Percentiles rank a stretch among this genome's conserved stretches.
phyloP scores from a whole-genome alignment of 2,113 vertebrate genomes.

The Tyto alba region DNA sequence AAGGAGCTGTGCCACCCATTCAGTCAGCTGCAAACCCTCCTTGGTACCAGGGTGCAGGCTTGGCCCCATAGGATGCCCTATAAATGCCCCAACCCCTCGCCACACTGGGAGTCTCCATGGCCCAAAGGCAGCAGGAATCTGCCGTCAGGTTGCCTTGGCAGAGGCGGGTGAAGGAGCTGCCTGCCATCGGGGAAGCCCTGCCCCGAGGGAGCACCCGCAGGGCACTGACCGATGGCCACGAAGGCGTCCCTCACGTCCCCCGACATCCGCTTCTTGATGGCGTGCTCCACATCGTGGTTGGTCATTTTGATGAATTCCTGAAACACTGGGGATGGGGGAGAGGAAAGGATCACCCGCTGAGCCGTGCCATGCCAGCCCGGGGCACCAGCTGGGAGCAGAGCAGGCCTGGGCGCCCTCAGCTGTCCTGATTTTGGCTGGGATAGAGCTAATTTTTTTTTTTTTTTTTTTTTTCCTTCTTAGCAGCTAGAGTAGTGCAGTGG shows the following conservation, averaged over 20 bases:
- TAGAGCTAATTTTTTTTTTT: too few species aligned
- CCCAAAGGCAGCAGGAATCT: neutral
- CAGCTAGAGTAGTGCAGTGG: too few species aligned
- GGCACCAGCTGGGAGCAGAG: neutral
- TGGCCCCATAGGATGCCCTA: neutral
- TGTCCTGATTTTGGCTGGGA: too few species aligned
- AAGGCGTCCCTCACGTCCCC: slow-evolving; percentile 88
- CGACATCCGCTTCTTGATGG: slow-evolving; percentile 94
- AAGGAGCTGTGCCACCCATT: neutral
- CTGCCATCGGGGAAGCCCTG: neutral
- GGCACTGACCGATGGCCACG: slow-evolving; percentile 85
- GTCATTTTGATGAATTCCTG: slow-evolving; percentile 91
- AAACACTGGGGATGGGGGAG: slow-evolving; percentile 78
- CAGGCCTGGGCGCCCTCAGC: neutral
- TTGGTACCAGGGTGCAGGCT: neutral
- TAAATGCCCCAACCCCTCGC: accelerated
- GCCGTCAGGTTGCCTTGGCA: neutral
- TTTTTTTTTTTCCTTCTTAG: too few species aligned
- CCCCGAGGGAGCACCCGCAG: accelerated
- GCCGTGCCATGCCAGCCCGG: neutral
- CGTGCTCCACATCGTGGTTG: slow-evolving; percentile 93
- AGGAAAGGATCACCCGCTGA: neutral
- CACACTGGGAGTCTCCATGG: neutral
- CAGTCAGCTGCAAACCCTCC: neutral
- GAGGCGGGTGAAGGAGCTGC: neutral